These are phyloP conservation scores for Varecia variegata DNA, from an alignment of 2,797 vertebrate species.

Conservation along the genomic window DNA sequence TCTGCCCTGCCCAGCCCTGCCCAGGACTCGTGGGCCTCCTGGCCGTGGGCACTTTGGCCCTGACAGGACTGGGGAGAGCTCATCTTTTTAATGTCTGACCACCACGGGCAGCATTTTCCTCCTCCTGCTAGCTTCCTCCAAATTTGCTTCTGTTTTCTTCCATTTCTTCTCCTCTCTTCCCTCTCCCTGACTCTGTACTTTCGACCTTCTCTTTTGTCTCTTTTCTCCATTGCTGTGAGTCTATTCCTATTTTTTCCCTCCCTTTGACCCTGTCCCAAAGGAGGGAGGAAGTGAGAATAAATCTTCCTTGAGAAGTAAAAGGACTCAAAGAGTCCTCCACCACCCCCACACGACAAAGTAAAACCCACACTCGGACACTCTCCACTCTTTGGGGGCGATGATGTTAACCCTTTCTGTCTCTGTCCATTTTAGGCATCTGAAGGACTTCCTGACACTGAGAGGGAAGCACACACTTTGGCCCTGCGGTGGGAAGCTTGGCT, in stretches of 20 bases:
- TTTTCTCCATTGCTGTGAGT: neutral
- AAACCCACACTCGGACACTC: neutral
- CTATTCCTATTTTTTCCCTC: neutral
- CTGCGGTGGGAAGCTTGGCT: neutral
- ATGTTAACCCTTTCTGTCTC: neutral
- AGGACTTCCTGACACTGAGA: neutral
- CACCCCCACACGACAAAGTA: neutral
- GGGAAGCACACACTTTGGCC: neutral
- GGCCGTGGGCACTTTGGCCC: fast-evolving
- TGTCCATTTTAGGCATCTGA: neutral
- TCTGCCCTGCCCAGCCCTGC: neutral
- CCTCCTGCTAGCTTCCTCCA: neutral
- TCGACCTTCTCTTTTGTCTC: neutral
- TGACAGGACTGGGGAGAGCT: neutral
- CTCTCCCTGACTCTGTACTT: neutral
- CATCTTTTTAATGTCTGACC: neutral
- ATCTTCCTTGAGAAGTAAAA: neutral
- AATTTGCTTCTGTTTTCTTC: neutral
- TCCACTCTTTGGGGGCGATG: neutral
- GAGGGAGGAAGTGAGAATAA: neutral
- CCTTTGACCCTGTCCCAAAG: neutral
- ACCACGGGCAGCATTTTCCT: neutral
- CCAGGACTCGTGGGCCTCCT: neutral
- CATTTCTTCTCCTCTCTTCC: neutral
- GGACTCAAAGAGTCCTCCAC: neutral